phyloP scores from a whole-genome alignment of 2,797 vertebrate species.

The Pelodytes ibericus region DNA sequence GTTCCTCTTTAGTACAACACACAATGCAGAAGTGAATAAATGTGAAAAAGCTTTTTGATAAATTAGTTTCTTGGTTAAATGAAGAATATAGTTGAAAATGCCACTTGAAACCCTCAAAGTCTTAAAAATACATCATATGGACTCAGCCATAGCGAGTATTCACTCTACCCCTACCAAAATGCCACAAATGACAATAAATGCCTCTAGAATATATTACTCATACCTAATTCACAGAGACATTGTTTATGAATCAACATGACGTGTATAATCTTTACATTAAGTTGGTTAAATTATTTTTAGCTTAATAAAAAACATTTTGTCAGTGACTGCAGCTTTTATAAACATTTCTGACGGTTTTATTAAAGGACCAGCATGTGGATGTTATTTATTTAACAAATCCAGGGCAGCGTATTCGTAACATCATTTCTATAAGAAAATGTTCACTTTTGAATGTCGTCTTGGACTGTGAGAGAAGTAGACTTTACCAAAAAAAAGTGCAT shows the following conservation, averaged over 20 bases:
- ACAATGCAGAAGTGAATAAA: constrained; percentile 46
- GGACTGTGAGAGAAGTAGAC: constrained; percentile 11
- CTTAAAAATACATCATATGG: constrained; percentile 48
- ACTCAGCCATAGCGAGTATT: constrained; percentile 25
- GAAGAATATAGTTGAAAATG: constrained; percentile 38
- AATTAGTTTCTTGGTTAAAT: constrained; percentile 44
- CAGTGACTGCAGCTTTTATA: constrained; percentile 45
- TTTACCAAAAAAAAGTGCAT: constrained; percentile 24
- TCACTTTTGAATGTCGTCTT: constrained; percentile 18
- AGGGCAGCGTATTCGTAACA: constrained; percentile 47
- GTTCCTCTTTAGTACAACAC: constrained; percentile 42
- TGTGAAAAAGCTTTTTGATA: constrained; percentile 37
- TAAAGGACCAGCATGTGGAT: constrained; percentile 42
- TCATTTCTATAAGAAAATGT: constrained; percentile 29
- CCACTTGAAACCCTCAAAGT: constrained; percentile 54
- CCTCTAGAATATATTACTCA: constrained; percentile 44
- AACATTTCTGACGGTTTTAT: constrained; percentile 50
- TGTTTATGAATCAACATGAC: constrained; percentile 52
- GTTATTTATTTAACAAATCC: constrained; percentile 56
- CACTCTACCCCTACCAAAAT: constrained; percentile 9
- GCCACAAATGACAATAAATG: constrained; percentile 41
- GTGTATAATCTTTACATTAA: constrained; percentile 51
- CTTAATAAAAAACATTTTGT: constrained; percentile 58
- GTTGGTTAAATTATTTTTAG: constrained; percentile 49
- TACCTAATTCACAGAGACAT: constrained; percentile 51